These are phyloP conservation scores for Branchinecta lindahli DNA, from an alignment of 1,140 invertebrate species.

Conservation along the genomic window DNA sequence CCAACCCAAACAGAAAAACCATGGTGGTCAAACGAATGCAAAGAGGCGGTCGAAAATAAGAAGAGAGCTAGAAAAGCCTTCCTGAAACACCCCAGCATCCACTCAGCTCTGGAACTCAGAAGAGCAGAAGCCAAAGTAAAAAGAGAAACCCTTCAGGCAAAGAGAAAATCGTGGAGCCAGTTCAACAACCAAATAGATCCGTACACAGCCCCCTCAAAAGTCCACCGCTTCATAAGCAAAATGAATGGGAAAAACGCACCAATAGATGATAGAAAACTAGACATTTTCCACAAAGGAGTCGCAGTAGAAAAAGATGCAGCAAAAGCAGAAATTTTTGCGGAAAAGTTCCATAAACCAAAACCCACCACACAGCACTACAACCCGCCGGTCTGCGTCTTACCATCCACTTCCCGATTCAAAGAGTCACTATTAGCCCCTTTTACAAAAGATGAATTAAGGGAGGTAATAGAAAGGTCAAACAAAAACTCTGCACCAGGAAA, in stretches of 20 bases:
- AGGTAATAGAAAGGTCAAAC: neutral
- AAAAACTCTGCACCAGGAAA: neutral
- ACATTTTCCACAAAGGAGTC: neutral
- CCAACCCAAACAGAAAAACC: neutral
- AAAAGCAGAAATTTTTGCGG: neutral
- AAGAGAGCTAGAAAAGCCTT: neutral
- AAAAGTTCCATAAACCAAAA: neutral
- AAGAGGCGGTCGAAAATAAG: neutral
- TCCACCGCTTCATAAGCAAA: too few relatives aligned
- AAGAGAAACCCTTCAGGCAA: neutral
- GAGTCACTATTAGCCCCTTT: neutral
- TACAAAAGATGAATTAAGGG: neutral
- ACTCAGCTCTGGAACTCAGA: neutral
- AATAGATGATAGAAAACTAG: neutral
- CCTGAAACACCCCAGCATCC: neutral
- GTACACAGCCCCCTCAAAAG: too few relatives aligned
- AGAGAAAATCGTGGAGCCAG: neutral
- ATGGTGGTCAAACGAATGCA: neutral
- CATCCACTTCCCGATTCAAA: neutral
- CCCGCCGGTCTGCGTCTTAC: neutral
- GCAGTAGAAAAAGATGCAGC: neutral
- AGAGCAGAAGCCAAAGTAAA: neutral
- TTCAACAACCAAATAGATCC: too few relatives aligned
- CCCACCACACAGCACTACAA: neutral
- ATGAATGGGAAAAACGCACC: too few relatives aligned